These are phyloP conservation scores for Netelia fuscicornis DNA, from an alignment of 2,888 invertebrate species.

Conservation along the genomic window DNA sequence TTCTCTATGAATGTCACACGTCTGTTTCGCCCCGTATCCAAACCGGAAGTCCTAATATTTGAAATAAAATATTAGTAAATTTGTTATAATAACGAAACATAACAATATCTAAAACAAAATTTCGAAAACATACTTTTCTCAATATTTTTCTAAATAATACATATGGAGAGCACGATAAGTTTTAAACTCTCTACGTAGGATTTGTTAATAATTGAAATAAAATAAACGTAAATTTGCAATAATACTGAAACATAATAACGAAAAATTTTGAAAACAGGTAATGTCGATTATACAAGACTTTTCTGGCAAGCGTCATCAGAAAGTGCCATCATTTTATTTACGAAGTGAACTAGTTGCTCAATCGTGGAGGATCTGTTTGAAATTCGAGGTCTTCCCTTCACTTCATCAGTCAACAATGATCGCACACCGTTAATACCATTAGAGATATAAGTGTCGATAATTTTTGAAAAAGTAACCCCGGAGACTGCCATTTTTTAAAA, in stretches of 20 bases:
- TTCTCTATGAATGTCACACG: too few relatives aligned
- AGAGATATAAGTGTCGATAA: slow-evolving; percentile 10
- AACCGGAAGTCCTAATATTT: too few relatives aligned
- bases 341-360: not conserved
- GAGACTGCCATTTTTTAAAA: slow-evolving; percentile 20
- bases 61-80: too few relatives aligned
- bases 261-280: not conserved
- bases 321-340: not conserved
- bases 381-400: not conserved
- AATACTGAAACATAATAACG: not conserved
- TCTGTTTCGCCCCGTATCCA: too few relatives aligned
- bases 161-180: too few relatives aligned
- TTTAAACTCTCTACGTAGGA: too few relatives aligned
- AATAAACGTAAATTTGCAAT: too few relatives aligned
- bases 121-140: too few relatives aligned
- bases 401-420: slow-evolving; percentile 7
- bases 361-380: slow-evolving; percentile 24
- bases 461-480: slow-evolving; percentile 25
- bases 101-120: too few relatives aligned
- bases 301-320: not conserved
- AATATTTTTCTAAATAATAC: too few relatives aligned
- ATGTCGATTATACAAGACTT: not conserved
- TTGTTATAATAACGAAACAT: too few relatives aligned
- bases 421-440: slow-evolving; percentile 20
- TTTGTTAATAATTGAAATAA: too few relatives aligned